phyloP scores from a whole-genome alignment of 1,140 invertebrate genomes.

The Augochlora pura region DNA sequence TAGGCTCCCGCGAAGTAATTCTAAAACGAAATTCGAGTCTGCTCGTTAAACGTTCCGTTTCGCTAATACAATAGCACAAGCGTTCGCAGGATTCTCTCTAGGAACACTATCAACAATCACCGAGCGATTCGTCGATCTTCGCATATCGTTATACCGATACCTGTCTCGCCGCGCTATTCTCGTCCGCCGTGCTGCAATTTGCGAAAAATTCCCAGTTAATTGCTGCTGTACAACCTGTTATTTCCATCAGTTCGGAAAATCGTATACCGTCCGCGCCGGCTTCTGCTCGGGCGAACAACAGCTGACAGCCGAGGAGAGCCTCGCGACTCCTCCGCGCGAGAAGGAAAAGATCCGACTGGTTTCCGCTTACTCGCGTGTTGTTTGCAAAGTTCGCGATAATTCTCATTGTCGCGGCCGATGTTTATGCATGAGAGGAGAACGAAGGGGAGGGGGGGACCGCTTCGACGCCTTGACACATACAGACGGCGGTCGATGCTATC shows the following conservation, averaged over 20 bases:
- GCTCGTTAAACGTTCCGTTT: no score
- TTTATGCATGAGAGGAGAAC: conserved; percentile 36
- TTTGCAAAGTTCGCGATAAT: neutral
- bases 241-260: neutral
- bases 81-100: no score
- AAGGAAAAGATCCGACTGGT: neutral
- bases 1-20: no score
- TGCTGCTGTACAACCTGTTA: no score
- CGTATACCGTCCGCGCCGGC: neutral
- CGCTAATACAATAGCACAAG: no score
- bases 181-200: no score
- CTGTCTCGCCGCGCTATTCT: no score
- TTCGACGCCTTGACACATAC: conserved; percentile 21
- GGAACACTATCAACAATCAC: no score
- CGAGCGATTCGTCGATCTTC: no score
- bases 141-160: no score
- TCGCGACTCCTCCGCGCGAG: neutral
- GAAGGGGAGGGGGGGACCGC: neutral
- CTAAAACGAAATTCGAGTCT: no score
- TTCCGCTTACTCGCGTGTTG: conserved; percentile 4
- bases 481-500: conserved; percentile 32
- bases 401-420: conserved; percentile 25
- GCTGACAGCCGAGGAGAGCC: neutral
- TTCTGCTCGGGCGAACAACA: neutral
- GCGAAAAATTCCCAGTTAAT: no score